Evolutionary conservation across 2,113 vertebrate genomes (phyloP).

Genomic region (Ptyas mucosa): DNA sequence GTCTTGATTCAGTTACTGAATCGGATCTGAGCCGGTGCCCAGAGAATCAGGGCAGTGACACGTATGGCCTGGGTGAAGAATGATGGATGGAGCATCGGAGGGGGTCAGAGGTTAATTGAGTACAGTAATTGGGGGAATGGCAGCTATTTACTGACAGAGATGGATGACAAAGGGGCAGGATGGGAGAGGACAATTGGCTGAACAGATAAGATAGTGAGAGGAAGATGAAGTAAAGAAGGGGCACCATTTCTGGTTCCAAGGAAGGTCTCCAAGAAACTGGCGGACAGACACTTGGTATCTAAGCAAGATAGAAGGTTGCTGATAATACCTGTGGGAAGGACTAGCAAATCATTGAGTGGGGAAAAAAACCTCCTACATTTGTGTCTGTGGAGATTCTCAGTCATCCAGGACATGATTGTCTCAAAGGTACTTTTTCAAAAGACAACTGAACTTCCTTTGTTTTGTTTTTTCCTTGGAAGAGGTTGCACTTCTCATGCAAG

Average conservation of each 20-base stretch:
- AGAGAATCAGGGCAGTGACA: not conserved
- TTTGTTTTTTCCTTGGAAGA: not conserved
- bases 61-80: not conserved
- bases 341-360: not conserved
- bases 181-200: not conserved
- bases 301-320: not conserved
- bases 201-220: not conserved
- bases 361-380: not conserved
- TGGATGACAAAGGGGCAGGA: not conserved
- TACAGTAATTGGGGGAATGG: constrained; percentile 21
- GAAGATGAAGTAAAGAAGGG: not conserved
- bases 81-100: not conserved
- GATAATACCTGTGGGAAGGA: not conserved
- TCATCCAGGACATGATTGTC: not conserved
- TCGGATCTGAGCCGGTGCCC: not conserved
- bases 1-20: not conserved
- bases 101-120: constrained; percentile 15
- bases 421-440: not conserved
- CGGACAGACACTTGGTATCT: not conserved
- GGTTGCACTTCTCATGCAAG: not conserved
- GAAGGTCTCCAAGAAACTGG: not conserved
- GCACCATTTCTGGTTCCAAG: not conserved
- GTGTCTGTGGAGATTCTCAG: not conserved
- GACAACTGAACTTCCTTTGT: not conserved
- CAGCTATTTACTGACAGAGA: constrained; percentile 13